Evolutionary conservation across 37 sponge, comb jelly and placozoan species (phyloP), one percentile per base, ranked within the genome.

Genomic region (Halichondria panicea): DNA sequence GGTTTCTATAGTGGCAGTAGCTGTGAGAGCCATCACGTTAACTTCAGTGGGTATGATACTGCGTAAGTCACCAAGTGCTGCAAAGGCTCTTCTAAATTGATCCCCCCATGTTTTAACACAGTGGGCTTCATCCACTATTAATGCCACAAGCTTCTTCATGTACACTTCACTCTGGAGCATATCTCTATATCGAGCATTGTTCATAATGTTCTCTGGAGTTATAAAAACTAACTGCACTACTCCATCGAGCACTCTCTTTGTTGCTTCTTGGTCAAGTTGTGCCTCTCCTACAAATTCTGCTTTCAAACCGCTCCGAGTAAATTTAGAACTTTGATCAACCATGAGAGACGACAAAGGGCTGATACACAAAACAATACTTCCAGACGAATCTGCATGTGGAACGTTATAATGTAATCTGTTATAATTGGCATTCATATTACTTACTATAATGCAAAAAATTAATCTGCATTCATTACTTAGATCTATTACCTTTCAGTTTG

Each of bases 51-150:
- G 70, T 15, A 79, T 37, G 28, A 79, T 18, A 57, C 80, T 69
- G 21, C 63, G 33, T 43, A 69, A 1, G 8, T 68, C 70, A 4
- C 61, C 60, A 43, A 79, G 42, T 8, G 57, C 34, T 35, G 60
- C 69, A 79, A 57, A 79, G 12, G 80, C 70, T 30, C 40, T 71
- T 42, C 81, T 42, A 53, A 81, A 81, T 52, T 81, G 34, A 25
- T 80, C 81, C 9, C 81, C 81, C 78, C 85, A 84, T 15, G 57
- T 62, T 68, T 58, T 84, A 2, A 84, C 72, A 39, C 85, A 84
- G 65, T 84, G 85, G 11, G 85, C 72, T 58, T 84, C 85, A 84
- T 84, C 85, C 7, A 84, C 68, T 34, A 65, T 78, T 45, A 84
- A 27, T 39, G 85, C 85, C 13, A 77, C 78, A 24, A 85, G 59